phyloP scores from a whole-genome alignment of 2,113 vertebrate species.

The Aldabrachelys gigantea region DNA sequence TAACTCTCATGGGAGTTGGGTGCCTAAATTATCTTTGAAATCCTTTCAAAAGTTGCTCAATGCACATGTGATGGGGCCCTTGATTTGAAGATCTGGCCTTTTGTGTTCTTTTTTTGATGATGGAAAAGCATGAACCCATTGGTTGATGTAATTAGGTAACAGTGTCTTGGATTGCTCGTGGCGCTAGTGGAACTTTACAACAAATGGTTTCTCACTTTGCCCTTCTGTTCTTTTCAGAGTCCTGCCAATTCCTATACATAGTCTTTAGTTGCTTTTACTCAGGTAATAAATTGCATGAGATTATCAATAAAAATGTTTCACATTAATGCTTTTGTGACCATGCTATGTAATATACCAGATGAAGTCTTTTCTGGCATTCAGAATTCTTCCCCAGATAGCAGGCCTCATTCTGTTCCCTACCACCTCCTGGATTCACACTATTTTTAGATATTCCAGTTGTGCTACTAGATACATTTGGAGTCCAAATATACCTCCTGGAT shows the following conservation, averaged over 20 bases:
- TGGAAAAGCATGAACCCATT: neutral
- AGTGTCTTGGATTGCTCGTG: accelerated
- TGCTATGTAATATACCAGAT: constrained; percentile 50
- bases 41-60: neutral
- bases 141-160: neutral
- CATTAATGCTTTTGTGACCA: constrained; percentile 16
- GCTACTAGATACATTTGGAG: constrained; percentile 44
- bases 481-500: constrained; percentile 26
- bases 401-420: neutral
- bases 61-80: neutral
- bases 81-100: neutral
- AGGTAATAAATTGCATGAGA: neutral
- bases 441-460: constrained; percentile 35
- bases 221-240: neutral
- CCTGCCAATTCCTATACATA: neutral
- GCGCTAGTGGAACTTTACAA: neutral
- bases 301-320: neutral
- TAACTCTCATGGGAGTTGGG: neutral
- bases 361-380: constrained; percentile 25
- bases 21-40: neutral
- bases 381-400: constrained; percentile 24
- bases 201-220: neutral
- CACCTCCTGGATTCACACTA: constrained; percentile 8
- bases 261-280: neutral
- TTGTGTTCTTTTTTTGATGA: accelerated